Conservation (phyloP, 2,888 invertebrate species). For the Athalia cordata region DNA sequence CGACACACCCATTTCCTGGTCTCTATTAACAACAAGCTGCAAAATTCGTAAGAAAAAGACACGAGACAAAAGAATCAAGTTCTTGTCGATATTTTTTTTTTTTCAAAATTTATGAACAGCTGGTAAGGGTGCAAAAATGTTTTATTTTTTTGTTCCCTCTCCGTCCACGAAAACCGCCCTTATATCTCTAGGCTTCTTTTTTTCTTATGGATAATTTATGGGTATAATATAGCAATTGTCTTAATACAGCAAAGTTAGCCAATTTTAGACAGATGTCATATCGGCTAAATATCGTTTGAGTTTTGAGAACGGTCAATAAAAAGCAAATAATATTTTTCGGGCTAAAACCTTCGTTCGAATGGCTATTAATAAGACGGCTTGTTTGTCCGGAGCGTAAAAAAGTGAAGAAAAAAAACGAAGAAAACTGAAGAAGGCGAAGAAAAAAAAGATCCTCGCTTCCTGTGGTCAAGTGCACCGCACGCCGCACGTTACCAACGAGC, state of each 20-base stretch:
- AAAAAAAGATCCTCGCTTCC: slow-evolving; percentile 23
- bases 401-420: neutral
- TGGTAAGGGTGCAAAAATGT: neutral
- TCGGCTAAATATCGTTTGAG: slow-evolving; percentile 19
- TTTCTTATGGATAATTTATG: too few species aligned
- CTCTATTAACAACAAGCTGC: slow-evolving; percentile 4
- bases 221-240: neutral
- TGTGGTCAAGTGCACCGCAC: slow-evolving; percentile 44
- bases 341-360: neutral
- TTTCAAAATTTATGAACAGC: neutral
- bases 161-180: neutral
- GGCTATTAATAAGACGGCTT: slow-evolving; percentile 28
- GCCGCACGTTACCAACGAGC: slow-evolving; percentile 19
- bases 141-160: neutral
- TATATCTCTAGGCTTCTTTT: too few species aligned
- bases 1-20: neutral
- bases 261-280: slow-evolving; percentile 30
- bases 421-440: neutral
- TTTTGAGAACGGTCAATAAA: too few species aligned
- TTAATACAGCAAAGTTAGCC: neutral
- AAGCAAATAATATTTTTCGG: neutral
- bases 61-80: slow-evolving; percentile 13
- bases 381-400: slow-evolving; percentile 24
- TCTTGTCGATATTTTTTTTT: neutral
- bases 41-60: neutral